phyloP scores from a whole-genome alignment of 2,797 vertebrate species.

The Microtus californicus region DNA sequence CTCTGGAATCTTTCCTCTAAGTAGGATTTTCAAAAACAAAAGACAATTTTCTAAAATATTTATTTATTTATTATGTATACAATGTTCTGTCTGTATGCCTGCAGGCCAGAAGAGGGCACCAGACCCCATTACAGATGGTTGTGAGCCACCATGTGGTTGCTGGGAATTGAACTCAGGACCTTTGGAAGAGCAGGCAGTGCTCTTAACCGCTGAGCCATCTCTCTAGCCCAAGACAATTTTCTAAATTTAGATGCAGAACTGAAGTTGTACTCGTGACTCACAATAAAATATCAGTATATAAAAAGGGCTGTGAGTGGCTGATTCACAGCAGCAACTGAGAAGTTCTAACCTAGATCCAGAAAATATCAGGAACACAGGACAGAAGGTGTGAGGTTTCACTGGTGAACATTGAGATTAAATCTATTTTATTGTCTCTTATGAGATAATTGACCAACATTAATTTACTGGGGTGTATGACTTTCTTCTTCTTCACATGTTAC shows the following conservation, averaged over 20 bases:
- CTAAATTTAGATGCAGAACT: background rate
- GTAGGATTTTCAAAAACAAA: background rate
- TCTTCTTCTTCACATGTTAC: background rate
- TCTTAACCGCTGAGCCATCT: too few species aligned
- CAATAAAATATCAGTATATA: background rate
- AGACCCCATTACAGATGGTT: too few species aligned
- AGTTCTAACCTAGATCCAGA: background rate
- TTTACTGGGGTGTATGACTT: background rate
- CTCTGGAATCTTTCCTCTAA: background rate
- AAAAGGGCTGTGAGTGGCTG: background rate
- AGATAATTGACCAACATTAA: background rate
- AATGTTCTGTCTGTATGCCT: too few species aligned
- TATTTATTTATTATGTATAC: too few species aligned
- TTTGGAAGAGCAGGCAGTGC: too few species aligned
- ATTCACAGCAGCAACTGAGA: background rate
- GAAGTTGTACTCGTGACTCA: background rate
- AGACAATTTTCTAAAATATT: background rate
- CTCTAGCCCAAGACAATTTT: background rate
- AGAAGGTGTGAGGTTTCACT: background rate
- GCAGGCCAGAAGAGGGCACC: too few species aligned
- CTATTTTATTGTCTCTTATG: background rate
- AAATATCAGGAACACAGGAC: background rate
- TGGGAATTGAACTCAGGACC: too few species aligned
- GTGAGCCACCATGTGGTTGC: too few species aligned
- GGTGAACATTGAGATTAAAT: background rate